These are phyloP conservation scores for Campylomormyrus tamandua DNA, from an alignment of 2,113 vertebrate genomes.

Conservation along the genomic window DNA sequence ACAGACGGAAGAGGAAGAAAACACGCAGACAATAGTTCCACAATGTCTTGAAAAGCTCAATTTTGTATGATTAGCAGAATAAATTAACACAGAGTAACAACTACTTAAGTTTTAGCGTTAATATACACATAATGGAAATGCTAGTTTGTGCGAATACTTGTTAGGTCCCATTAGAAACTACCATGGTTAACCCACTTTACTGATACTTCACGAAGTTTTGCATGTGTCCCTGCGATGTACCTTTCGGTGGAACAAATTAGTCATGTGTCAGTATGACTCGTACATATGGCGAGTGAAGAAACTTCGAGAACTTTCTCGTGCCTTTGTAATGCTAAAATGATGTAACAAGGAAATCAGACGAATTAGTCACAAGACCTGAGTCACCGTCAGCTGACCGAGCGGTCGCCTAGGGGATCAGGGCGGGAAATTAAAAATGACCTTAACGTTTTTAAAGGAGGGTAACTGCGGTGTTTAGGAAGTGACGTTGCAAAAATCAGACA, in stretches of 20 bases:
- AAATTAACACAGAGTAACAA: neutral
- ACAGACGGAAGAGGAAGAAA: neutral
- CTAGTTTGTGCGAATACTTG: neutral
- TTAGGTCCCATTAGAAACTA: neutral
- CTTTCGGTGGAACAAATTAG: neutral
- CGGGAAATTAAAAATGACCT: neutral
- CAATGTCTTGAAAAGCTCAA: neutral
- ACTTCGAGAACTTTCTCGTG: neutral
- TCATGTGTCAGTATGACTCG: neutral
- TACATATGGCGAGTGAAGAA: neutral
- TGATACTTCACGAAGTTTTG: neutral
- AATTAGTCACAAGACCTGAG: slow-evolving; percentile 32
- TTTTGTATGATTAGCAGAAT: neutral
- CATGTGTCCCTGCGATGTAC: neutral
- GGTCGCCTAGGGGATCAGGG: neutral
- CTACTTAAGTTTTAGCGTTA: neutral
- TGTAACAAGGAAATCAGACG: slow-evolving; percentile 20
- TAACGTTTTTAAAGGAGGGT: neutral
- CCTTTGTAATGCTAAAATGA: neutral
- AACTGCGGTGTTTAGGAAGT: neutral
- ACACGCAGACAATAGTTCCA: neutral
- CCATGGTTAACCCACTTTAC: neutral
- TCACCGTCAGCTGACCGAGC: slow-evolving; percentile 43
- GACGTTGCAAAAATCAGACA: neutral
- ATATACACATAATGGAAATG: neutral